Percentiles rank a stretch among this genome's conserved stretches.
phyloP scores from a whole-genome alignment of 2,113 vertebrate species.

The Pao palembangensis region DNA sequence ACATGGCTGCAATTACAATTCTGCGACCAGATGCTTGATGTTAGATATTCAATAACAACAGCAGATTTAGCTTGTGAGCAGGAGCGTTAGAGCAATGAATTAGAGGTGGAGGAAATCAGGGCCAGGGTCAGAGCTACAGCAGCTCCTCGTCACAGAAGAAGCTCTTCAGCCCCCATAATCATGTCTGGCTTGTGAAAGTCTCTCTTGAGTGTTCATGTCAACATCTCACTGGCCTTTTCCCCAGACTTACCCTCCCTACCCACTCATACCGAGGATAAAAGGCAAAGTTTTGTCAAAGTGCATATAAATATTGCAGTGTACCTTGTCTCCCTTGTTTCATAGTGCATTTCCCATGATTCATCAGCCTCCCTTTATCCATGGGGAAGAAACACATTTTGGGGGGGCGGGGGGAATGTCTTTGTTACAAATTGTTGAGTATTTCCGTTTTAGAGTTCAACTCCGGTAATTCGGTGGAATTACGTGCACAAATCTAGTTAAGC shows the following conservation, averaged over 20 bases:
- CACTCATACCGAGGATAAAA: conserved; percentile 40
- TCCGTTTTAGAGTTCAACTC: too few species aligned
- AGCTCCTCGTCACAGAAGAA: conserved; percentile 21
- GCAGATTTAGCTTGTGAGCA: conserved; percentile 12
- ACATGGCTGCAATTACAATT: conserved; percentile 9
- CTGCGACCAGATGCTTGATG: conserved; percentile 23
- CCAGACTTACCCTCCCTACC: conserved; percentile 5
- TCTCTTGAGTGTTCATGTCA: conserved; percentile 20
- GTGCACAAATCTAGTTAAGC: too few species aligned
- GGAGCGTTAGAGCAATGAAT: conserved; percentile 27
- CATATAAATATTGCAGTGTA: conserved; percentile 65
- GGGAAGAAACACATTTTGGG: conserved; percentile 18
- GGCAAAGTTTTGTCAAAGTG: conserved; percentile 56
- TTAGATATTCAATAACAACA: conserved; percentile 5
- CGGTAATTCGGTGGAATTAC: too few species aligned
- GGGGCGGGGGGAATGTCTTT: too few species aligned
- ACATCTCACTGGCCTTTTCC: conserved; percentile 31
- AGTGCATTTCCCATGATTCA: conserved; percentile 55
- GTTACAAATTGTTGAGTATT: too few species aligned
- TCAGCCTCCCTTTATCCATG: conserved; percentile 23
- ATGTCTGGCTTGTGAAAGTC: conserved; percentile 22
- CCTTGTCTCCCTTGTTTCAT: conserved; percentile 44
- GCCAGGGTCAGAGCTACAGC: conserved; percentile 37
- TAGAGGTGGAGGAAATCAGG: conserved; percentile 29
- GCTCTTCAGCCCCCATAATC: conserved; percentile 25